Evolutionary conservation across 2,888 invertebrate species (phyloP), one percentile per base, ranked within the genome.

Genomic region (Deilephila elpenor): DNA sequence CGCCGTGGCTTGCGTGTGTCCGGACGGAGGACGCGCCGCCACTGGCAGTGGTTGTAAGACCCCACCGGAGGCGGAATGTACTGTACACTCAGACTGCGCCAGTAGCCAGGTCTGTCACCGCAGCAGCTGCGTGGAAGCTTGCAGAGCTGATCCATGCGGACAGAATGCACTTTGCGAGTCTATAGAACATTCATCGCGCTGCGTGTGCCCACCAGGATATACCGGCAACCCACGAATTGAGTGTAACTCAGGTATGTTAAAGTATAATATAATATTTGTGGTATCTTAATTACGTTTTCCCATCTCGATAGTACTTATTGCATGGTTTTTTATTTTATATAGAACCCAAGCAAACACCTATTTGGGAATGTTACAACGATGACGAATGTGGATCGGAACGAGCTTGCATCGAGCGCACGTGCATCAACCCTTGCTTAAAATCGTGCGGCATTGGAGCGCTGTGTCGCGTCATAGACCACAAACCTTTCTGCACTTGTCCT

Each of bases 1-100:
- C 72, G 98, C 98, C 0, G 96, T 98, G 81, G 97, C 98, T 81
- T 98, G 98, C 86, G 96, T 97, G 83, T 98, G 98, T 90, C 97
- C 98, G 20, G 95, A 97, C 60, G 98, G 98, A 76, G 97, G 97
- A 0, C 95, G 97, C 64, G 96, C 96, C 0, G 97, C 97, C 78
- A 95, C 95, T 7, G 96, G 96, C 73, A 97, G 97, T 79, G 96
- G 96, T 78, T 98, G 98, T 88, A 96, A 96, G 77, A 88, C 93
- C 34, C 95, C 95, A 37, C 95, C 95, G 60, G 93, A 95, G 76
- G 93, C 95, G 4, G 96, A 97, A 81, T 98, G 98, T 84, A 95
- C 96, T 71, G 91, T 94, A 0, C 97, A 98, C 88, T 94, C 96
- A 1, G 98, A 98, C 77, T 98, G 98, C 85, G 92, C 95, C 8